Evolutionary conservation across 2,888 invertebrate genomes (phyloP).

Genomic region (Anarsia innoxiella): DNA sequence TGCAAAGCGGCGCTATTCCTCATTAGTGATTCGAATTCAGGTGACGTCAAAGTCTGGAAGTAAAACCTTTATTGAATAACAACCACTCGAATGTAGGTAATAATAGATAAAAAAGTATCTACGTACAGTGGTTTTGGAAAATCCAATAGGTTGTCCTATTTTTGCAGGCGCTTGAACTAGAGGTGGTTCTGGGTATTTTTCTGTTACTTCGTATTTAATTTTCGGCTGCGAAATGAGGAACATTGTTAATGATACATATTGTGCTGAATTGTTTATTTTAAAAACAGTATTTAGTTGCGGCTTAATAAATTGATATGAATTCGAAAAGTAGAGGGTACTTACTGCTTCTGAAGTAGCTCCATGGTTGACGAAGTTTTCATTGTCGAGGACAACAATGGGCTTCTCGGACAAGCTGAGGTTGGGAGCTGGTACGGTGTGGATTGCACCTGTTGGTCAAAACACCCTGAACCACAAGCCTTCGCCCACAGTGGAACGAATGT

Average conservation of each 20-base stretch:
- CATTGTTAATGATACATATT: not conserved
- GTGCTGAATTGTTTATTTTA: too few relatives aligned
- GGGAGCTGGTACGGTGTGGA: conserved; percentile 90
- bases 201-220: conserved; percentile 58
- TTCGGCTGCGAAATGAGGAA: conserved; percentile 33
- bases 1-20: conserved; percentile 57
- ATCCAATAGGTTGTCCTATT: conserved; percentile 54
- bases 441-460: conserved; percentile 77
- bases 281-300: too few relatives aligned
- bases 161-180: conserved; percentile 41
- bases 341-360: conserved; percentile 34
- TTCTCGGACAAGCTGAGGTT: conserved; percentile 82
- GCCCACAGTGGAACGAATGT: conserved; percentile 45
- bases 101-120: too few relatives aligned
- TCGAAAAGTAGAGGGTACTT: conserved; percentile 19
- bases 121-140: conserved; percentile 54
- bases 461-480: conserved; percentile 41
- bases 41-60: conserved; percentile 38
- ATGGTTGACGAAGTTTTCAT: conserved; percentile 19
- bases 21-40: conserved; percentile 56
- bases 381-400: conserved; percentile 69
- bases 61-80: too few relatives aligned
- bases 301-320: too few relatives aligned
- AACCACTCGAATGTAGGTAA: too few relatives aligned
- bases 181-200: conserved; percentile 46